phyloP scores from a whole-genome alignment of 1,140 invertebrate genomes.

The Drosophila biarmipes region DNA sequence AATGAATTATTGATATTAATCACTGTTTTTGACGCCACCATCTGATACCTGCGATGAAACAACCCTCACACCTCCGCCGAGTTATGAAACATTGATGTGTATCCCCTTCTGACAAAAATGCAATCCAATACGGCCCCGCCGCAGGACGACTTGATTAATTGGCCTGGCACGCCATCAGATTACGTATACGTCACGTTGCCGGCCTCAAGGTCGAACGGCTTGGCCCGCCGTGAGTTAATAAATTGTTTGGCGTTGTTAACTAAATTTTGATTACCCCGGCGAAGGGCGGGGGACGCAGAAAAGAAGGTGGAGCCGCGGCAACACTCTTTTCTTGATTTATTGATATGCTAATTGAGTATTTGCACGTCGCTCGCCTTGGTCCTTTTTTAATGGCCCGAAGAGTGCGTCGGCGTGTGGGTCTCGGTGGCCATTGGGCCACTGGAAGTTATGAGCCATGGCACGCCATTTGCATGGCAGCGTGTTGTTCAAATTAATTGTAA shows the following conservation, averaged over 20 bases:
- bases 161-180: conserved; percentile 66
- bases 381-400: conserved; percentile 37
- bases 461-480: conserved; percentile 77
- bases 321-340: conserved; percentile 77
- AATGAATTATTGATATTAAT: conserved; percentile 41
- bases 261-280: conserved; percentile 72
- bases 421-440: conserved; percentile 31
- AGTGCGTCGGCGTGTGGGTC: conserved; percentile 26
- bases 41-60: conserved; percentile 20
- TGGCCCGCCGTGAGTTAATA: conserved; percentile 59
- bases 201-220: conserved; percentile 49
- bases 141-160: conserved; percentile 74
- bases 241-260: conserved; percentile 79
- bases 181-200: conserved; percentile 61
- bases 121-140: conserved; percentile 25
- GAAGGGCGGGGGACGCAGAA: neutral
- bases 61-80: conserved; percentile 9
- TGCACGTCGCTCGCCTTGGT: conserved; percentile 59
- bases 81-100: conserved; percentile 9
- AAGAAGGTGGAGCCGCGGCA: neutral
- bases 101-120: conserved; percentile 33
- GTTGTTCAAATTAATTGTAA: conserved; percentile 81
- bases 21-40: conserved; percentile 17
- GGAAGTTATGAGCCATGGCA: conserved; percentile 80
- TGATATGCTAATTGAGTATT: conserved; percentile 82